Evolutionary conservation across 2,888 invertebrate genomes (phyloP).

Genomic region (Scotopteryx bipunctaria): DNA sequence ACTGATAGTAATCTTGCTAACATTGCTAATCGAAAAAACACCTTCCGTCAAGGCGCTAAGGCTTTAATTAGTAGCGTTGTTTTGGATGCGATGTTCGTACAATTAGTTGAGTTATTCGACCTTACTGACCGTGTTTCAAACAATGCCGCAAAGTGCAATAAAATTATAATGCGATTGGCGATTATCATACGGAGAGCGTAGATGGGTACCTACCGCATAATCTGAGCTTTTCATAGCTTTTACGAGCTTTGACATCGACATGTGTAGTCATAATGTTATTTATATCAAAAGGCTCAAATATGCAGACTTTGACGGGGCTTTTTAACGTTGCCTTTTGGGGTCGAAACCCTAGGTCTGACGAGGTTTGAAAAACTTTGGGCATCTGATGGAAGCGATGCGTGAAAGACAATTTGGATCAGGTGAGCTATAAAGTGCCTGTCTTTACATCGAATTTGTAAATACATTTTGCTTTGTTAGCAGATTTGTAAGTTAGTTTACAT

Average conservation of each 20-base stretch:
- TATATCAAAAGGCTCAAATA: no score
- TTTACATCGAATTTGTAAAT: no score
- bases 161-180: slow-evolving; percentile 40
- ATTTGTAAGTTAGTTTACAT: no score
- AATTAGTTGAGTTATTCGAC: slow-evolving; percentile 59
- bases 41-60: background rate
- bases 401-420: no score
- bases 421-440: no score
- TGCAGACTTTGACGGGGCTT: no score
- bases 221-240: background rate
- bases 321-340: no score
- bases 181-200: slow-evolving; percentile 10
- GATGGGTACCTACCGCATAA: background rate
- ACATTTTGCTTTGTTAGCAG: no score
- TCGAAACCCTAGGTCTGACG: no score
- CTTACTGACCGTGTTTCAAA: slow-evolving; percentile 59
- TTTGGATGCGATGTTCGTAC: slow-evolving; percentile 26
- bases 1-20: background rate
- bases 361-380: no score
- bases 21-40: background rate
- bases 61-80: slow-evolving; percentile 4
- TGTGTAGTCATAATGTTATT: no score
- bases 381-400: no score
- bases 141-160: slow-evolving; percentile 42
- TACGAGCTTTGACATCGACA: background rate